Base-by-base conservation (phyloP, 2,888 invertebrate species). In the Caenorhabditis imperialis region DNA sequence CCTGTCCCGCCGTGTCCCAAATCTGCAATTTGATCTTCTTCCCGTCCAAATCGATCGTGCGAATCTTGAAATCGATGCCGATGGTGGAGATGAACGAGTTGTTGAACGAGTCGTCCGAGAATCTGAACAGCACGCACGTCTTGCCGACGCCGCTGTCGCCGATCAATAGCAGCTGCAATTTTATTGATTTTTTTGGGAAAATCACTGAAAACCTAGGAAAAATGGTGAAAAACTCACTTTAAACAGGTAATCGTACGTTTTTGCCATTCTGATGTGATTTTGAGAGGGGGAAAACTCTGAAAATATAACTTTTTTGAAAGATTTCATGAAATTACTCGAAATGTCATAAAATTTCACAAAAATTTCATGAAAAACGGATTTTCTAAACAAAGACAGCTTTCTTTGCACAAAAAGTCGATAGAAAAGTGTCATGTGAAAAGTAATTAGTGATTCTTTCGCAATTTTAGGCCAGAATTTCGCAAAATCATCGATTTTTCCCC, bases 1-100 rank as follows among this genome's bases (percentile, higher is more conserved):
- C 99, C 90, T 99, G 98, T 0, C 99, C 98, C 42, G 98, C 98
- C 62, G 98, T 98, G 89, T 98, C 98, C 75, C 75, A 75, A 47
- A 91, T 91, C 81, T 91, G 91, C 67, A 91, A 86, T 83, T 91
- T 91, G 54, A 91, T 91, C 80, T 90, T 90, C 84, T 91, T 91
- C n/a, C 90, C 91, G 79, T 90, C 89, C 72, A 91, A 83, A 79
- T 91, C 91, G 70, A 91, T 90, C 4, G 91, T 91, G 78, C 90
- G 85, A 50, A 91, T 91, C 84, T 91, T 91, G 85, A 90, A 90
- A 84, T 90, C 90, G 78, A 90, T 90, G 57, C 90, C 86, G 38
- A 86, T 86, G 1, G 86, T 86, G n/a, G 86, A 86, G 70, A 86
- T 91, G 85, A 91, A 92, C 38, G 91, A 91, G 55, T 91, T 90